Conservation (phyloP, 2,113 vertebrate genomes). For the Plestiodon gilberti region DNA sequence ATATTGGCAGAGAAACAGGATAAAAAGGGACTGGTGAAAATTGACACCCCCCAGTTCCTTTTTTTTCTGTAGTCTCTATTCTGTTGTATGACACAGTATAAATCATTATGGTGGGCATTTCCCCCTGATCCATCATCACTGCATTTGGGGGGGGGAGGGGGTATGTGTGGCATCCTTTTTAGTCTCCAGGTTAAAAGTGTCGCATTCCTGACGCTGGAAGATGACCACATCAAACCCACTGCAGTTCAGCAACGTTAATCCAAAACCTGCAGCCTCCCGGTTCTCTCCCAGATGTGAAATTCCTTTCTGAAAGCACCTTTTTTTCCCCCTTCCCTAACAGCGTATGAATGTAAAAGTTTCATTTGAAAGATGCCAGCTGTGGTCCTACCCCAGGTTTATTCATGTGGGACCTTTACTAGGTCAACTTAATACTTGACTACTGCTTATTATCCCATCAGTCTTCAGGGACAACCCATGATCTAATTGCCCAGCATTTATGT, state of each 20-base stretch:
- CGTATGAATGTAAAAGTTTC: slow-evolving; percentile 81
- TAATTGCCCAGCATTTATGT: slow-evolving; percentile 90
- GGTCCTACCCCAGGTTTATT: slow-evolving; percentile 83
- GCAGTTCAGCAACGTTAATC: slow-evolving; percentile 45
- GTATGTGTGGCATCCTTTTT: neutral
- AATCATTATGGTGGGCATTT: neutral
- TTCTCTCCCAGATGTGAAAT: slow-evolving; percentile 54
- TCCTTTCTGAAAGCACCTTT: slow-evolving; percentile 75
- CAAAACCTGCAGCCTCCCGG: slow-evolving; percentile 6
- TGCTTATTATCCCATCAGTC: slow-evolving; percentile 90
- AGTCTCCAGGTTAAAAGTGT: neutral
- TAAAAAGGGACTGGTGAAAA: neutral
- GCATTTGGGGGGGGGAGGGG: slow-evolving; percentile 9
- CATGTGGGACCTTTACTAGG: slow-evolving; percentile 85
- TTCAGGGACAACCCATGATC: slow-evolving; percentile 87
- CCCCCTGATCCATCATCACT: neutral
- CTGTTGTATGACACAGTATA: neutral
- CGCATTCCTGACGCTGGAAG: neutral
- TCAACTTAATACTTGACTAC: slow-evolving; percentile 90
- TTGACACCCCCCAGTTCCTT: neutral
- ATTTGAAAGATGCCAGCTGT: slow-evolving; percentile 86
- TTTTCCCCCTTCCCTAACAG: slow-evolving; percentile 40
- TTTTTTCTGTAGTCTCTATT: neutral
- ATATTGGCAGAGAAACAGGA: no score
- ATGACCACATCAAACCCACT: slow-evolving; percentile 34